These are phyloP conservation scores for Betta splendens DNA, from an alignment of 2,797 vertebrate genomes.

Conservation along the genomic window DNA sequence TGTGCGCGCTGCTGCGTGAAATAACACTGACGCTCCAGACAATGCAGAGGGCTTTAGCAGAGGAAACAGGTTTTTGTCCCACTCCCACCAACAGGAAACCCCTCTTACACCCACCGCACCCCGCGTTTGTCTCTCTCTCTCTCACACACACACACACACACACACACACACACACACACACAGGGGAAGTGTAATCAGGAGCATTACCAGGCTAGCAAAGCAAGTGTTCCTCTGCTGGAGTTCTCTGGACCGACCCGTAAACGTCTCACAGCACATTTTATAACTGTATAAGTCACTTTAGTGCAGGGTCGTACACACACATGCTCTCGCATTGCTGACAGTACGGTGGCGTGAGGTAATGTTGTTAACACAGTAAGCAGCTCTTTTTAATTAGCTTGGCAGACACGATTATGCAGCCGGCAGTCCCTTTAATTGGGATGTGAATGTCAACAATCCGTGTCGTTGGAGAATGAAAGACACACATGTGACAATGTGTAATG, in stretches of 20 bases:
- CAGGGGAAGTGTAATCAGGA: conserved; percentile 57
- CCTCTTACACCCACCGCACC: conserved; percentile 71
- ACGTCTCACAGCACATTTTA: conserved; percentile 33
- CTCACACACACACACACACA: too few species aligned
- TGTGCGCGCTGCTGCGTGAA: conserved; percentile 56
- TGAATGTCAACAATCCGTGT: not conserved
- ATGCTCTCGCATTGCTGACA: not conserved
- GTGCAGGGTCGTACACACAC: conserved; percentile 1
- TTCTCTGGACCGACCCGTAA: conserved; percentile 59
- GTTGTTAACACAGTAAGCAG: conserved; percentile 32
- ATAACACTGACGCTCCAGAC: conserved; percentile 72
- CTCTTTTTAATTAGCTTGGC: conserved; percentile 54
- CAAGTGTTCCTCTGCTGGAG: conserved; percentile 44
- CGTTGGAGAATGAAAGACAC: not conserved
- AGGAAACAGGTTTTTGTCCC: conserved; percentile 81
- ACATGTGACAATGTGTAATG: not conserved
- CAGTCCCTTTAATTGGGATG: conserved; percentile 31
- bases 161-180: conserved; percentile 29
- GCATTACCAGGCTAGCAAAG: conserved; percentile 49
- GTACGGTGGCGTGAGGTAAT: conserved; percentile 18
- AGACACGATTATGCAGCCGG: conserved; percentile 30
- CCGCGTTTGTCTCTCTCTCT: conserved; percentile 55
- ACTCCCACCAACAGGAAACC: conserved; percentile 82
- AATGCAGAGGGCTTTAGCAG: conserved; percentile 73
- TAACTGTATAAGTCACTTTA: conserved; percentile 25